A percentile compares a stretch with the other conserved stretches of the same genome.
Evolutionary conservation across 2,797 vertebrate genomes (phyloP).

Genomic region (Rhinatrema bivittatum): DNA sequence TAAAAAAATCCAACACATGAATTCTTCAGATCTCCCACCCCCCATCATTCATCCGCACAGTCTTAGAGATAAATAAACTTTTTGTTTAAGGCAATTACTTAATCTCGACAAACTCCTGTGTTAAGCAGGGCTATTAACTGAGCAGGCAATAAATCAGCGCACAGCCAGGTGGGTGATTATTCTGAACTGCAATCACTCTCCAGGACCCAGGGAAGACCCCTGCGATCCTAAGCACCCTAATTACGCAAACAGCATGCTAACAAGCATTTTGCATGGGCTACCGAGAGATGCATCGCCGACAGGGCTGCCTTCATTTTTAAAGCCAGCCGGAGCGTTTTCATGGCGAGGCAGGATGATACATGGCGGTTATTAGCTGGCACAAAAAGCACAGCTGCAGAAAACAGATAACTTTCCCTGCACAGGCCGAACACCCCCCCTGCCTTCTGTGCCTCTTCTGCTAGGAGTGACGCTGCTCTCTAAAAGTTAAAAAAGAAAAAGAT

Average conservation of each 20-base stretch:
- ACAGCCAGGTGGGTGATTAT: slow-evolving; percentile 70
- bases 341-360: slow-evolving; percentile 64
- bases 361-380: slow-evolving; percentile 63
- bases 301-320: slow-evolving; percentile 54
- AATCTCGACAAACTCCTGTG: slow-evolving; percentile 73
- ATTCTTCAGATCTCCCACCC: slow-evolving; percentile 49
- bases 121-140: slow-evolving; percentile 69
- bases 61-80: slow-evolving; percentile 73
- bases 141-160: slow-evolving; percentile 70
- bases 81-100: slow-evolving; percentile 77
- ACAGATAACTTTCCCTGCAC: slow-evolving; percentile 51
- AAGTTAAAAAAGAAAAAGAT: too few relatives aligned
- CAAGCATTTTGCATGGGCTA: slow-evolving; percentile 32
- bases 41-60: slow-evolving; percentile 54
- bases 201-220: slow-evolving; percentile 57
- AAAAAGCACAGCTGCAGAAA: slow-evolving; percentile 59
- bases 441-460: too few relatives aligned
- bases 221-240: slow-evolving; percentile 66
- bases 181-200: slow-evolving; percentile 71
- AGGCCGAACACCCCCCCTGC: slow-evolving; percentile 23
- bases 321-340: slow-evolving; percentile 42
- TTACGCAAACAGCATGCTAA: slow-evolving; percentile 65
- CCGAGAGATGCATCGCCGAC: slow-evolving; percentile 18
- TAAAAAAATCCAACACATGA: slow-evolving; percentile 52
- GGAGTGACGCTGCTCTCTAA: too few relatives aligned